Evolutionary conservation across 2,888 invertebrate genomes (phyloP).

Genomic region (Agrotis clavis): DNA sequence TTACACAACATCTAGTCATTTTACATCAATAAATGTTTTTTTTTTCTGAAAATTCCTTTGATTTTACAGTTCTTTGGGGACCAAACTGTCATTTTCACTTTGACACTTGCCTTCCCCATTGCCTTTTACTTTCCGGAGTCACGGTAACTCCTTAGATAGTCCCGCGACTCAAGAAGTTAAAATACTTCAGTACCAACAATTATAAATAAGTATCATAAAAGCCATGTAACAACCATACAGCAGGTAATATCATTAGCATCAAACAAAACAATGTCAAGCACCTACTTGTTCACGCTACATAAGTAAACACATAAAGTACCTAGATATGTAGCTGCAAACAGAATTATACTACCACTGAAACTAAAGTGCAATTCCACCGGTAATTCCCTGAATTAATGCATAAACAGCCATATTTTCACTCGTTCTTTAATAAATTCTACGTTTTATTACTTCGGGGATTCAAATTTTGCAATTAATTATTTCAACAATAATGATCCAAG

Average conservation of each 20-base stretch:
- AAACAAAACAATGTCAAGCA: constrained; percentile 22
- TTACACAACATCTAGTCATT: no score
- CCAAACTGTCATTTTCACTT: no score
- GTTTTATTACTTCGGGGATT: constrained; percentile 17
- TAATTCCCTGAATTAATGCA: neutral
- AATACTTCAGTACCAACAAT: no score
- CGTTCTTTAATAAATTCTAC: constrained; percentile 11
- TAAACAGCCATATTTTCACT: constrained; percentile 9
- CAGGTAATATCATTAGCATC: constrained; percentile 8
- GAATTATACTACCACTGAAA: neutral
- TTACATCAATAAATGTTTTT: no score
- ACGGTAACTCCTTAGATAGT: no score
- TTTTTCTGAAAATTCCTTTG: no score
- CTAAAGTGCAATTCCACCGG: neutral
- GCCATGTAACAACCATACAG: no score
- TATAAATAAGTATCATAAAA: no score
- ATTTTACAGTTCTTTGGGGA: no score
- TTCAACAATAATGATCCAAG: constrained; percentile 2
- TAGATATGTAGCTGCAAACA: neutral
- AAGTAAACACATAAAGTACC: neutral
- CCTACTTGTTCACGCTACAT: constrained; percentile 1
- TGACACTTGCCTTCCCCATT: no score
- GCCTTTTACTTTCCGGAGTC: no score
- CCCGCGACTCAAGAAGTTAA: no score
- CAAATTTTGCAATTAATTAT: constrained; percentile 25